Base-by-base conservation (phyloP, 2,113 vertebrate genomes). In the Bos taurus region DNA sequence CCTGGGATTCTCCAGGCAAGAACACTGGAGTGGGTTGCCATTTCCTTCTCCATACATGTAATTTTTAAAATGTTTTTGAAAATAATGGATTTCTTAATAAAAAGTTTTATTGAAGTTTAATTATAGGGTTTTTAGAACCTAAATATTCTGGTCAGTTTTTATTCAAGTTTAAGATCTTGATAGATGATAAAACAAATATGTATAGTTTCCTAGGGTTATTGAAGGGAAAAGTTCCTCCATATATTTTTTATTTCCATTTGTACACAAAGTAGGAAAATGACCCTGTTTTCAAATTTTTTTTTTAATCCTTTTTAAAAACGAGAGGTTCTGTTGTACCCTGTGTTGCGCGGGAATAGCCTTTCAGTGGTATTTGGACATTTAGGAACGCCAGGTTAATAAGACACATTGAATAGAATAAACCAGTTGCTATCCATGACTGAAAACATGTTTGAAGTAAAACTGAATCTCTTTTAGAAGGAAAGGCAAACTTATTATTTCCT, bases 401-500 rank as follows among this genome's bases (percentile, higher is more conserved):
- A 92, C 52, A 64, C 36, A 26, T 91, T 89, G 54, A 96, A 59
- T 23, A 83, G 13, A 93, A 87, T 95, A 94, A 97, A 92, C 50
- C 33, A 74, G 21, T 96, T 96, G 46, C 67, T 84, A 60, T 95
- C 59, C 71, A 52, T 88, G 80, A 94, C 92, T 96, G 82, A 93
- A 95, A 95, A 89, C 77, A 96, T 84, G 33, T 96, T 97, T 83
- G 93, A 97, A 97, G 95, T 92, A 88, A 97, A 98, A 93, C 6
- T 40, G 67, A 97, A 50, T 54, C 26, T 84, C 59, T 33, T 80
- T 89, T 43, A 96, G 28, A 5, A 11, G 28, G 77, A 96, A 95
- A 93, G 96, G 89, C 96, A 95, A 98, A 98, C 86, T 95, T 57
- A 64, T 36, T 83, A 60, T 97, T 98, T 98, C 94, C 86, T 97